Evolutionary conservation across 2,888 invertebrate genomes (phyloP), one percentile per base, ranked within the genome.

Genomic region (Rosalia funebris): DNA sequence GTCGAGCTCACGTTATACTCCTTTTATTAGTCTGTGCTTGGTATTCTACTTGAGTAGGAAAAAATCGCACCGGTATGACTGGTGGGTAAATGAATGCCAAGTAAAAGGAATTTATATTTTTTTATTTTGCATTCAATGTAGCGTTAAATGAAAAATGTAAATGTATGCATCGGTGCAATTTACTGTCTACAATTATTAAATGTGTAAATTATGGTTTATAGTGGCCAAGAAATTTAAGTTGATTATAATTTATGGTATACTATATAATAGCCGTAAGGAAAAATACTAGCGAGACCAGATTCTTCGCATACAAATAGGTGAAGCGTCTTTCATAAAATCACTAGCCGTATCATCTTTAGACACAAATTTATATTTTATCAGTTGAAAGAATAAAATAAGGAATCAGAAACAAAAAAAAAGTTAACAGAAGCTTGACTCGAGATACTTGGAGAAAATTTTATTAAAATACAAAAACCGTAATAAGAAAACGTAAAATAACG

Each of bases 1-100:
- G 71, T 67, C 44, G 63, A 41, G 39, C 57, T 63, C 60, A 54
- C 64, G 62, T 67, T 59, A 55, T 66, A 71, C 69, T 69, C 63
- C 65, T 60, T 63, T 25, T 46, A 44, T 55, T 10, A 16, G n/a
- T 32, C 20, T 42, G n/a, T 10, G 20, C 12, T 53, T 34, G 20
- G 42, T 19, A 57, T 50, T 50, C 44, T 32, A 45, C 32, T 44
- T 42, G 31, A 17, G 32, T 48, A 47, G 31, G 44, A 42, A 54
- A 52, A 54, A 53, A 53, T 14, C 20, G 17, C 54, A 54, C 44
- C 34, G 42, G 54, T 54, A 44, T 45, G 20, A 32, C 44, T 34
- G 44, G 54, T 36, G 19, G 25, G 32, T 42, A 45, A 54, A 44
- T 34, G 36, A 54, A 54, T 54, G 44, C 36, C 54, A 54, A 44